A percentile compares a stretch with the other conserved stretches of the same genome.
Evolutionary conservation across 2,113 vertebrate genomes (phyloP).

Genomic region (Gasterosteus aculeatus): DNA sequence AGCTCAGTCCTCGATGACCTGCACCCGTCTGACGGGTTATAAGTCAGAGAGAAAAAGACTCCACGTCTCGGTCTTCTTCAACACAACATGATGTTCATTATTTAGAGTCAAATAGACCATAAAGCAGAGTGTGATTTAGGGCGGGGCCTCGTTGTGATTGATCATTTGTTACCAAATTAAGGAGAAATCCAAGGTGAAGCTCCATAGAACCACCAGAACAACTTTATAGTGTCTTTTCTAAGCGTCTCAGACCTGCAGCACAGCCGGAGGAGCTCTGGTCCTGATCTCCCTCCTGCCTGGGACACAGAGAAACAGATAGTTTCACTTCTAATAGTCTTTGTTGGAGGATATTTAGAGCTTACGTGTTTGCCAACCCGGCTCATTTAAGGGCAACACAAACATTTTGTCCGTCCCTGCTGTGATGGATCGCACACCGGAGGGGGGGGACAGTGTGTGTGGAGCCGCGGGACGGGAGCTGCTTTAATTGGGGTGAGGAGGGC

Average conservation of each 20-base stretch:
- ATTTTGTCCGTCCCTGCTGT: background rate
- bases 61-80: no score
- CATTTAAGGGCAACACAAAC: background rate
- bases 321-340: background rate
- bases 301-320: background rate
- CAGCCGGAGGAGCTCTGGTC: background rate
- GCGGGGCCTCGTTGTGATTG: no score
- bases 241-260: no score
- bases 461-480: slow-evolving; percentile 2
- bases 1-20: slow-evolving; percentile 16
- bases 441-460: background rate
- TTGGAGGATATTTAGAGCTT: background rate
- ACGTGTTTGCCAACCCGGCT: background rate
- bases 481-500: background rate
- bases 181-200: background rate
- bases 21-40: no score
- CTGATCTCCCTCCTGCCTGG: background rate
- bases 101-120: no score
- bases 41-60: no score
- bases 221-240: no score
- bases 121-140: no score
- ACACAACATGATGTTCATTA: no score
- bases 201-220: background rate
- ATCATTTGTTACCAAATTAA: background rate
- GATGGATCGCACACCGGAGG: slow-evolving; percentile 7